These are phyloP conservation scores for Balearica regulorum DNA, from an alignment of 2,797 vertebrate genomes.

Conservation along the genomic window DNA sequence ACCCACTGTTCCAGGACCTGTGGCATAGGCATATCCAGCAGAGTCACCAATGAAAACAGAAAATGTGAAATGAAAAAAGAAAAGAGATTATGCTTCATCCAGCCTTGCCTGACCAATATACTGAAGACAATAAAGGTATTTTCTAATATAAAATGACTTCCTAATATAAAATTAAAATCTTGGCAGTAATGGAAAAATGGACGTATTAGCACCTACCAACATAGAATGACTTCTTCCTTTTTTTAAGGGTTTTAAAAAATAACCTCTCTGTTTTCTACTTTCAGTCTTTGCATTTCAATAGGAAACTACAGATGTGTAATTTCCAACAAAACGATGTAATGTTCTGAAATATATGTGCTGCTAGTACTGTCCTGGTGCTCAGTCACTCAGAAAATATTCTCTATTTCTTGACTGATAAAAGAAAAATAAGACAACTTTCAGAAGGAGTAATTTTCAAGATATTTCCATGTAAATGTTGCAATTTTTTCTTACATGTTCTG, in stretches of 20 bases:
- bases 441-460: neutral
- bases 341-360: neutral
- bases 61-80: conserved; percentile 92
- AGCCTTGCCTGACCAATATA: conserved; percentile 81
- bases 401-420: neutral
- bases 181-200: neutral
- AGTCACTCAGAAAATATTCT: neutral
- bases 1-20: conserved; percentile 92
- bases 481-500: neutral
- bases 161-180: neutral
- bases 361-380: neutral
- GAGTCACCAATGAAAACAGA: conserved; percentile 89
- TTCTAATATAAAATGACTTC: neutral
- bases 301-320: neutral
- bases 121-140: conserved; percentile 83
- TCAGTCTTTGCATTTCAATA: neutral
- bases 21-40: conserved; percentile 88
- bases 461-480: neutral
- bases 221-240: neutral
- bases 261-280: neutral
- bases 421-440: neutral
- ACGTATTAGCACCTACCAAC: neutral
- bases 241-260: neutral
- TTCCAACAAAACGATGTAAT: neutral
- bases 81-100: conserved; percentile 87